Evolutionary conservation across 2,888 invertebrate genomes (phyloP), one percentile per base, ranked within the genome.

Genomic region (Meandrusa payeni): DNA sequence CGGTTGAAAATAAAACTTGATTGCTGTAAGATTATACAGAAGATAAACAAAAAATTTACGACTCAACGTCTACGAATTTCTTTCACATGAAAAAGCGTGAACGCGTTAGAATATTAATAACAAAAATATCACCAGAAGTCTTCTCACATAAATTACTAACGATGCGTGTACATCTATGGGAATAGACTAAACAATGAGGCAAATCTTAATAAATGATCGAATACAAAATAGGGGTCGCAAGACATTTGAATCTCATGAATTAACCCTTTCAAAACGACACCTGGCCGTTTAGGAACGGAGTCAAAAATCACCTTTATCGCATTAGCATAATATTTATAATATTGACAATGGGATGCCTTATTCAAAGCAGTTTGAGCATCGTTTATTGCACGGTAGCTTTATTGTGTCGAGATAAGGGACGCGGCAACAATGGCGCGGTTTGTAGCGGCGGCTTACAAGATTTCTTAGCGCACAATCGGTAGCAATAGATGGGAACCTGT

Each of bases 301-400:
- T 82, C 82, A 83, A 83, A 77, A 81, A 71, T 63, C 64, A 70
- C 69, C 64, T 78, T 82, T 81, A 82, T 81, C 78, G 75, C 70
- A 87, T 87, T 87, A 86, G 78, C 86, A 87, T 87, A 86, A 86
- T 86, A 87, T 87, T 86, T 86, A 80, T 82, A 80, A 86, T 85
- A 76, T 67, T 67, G 54, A 86, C 87, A 87, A 87, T 78, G 60
- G 82, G 82, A 83, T 83, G 72, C 66, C 72, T 74, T 76, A 82
- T 83, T 81, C 78, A 78, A 79, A 79, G 69, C 77, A 78, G 77
- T 69, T 69, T 68, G 64, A 69, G 55, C 64, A 48, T 62, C 50
- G 65, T 59, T 70, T 71, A 74, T 75, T 59, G 73, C 76, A 76
- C 82, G 71, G 83, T 76, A 82, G 83, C 67, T 53, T 64, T 69